Conservation (phyloP, 2,113 vertebrate species). For the Pedetes capensis region DNA sequence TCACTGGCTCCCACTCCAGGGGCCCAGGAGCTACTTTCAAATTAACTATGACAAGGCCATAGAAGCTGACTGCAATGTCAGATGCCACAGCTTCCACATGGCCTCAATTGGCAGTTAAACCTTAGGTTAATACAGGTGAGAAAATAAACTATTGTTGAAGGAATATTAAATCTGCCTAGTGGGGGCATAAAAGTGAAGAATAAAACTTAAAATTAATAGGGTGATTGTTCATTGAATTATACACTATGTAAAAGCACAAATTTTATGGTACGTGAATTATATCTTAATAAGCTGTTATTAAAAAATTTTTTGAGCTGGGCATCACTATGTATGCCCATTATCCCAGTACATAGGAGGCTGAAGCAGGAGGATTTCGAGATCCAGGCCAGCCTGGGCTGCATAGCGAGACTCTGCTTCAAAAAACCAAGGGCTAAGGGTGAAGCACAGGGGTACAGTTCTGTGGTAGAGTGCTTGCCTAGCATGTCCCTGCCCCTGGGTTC, state of each 20-base stretch:
- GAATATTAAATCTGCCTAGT: background rate
- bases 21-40: background rate
- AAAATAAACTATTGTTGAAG: background rate
- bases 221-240: rapidly evolving
- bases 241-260: background rate
- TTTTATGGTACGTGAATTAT: background rate
- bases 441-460: too few species aligned
- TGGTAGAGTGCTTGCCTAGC: too few species aligned
- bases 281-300: background rate
- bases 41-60: background rate
- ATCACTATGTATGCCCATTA: background rate
- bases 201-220: background rate
- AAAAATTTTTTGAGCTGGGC: background rate
- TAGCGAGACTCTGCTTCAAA: background rate
- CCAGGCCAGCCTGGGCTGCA: background rate
- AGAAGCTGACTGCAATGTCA: background rate
- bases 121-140: background rate
- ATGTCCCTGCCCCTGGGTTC: too few species aligned
- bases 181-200: background rate
- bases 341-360: background rate
- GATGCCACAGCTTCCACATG: background rate
- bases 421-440: too few species aligned
- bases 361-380: background rate
- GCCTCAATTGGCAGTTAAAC: background rate
- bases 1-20: background rate